A percentile compares a stretch with the other conserved stretches of the same genome.
Evolutionary conservation across 2,888 invertebrate genomes (phyloP).

Genomic region (Pardosa pseudoannulata): DNA sequence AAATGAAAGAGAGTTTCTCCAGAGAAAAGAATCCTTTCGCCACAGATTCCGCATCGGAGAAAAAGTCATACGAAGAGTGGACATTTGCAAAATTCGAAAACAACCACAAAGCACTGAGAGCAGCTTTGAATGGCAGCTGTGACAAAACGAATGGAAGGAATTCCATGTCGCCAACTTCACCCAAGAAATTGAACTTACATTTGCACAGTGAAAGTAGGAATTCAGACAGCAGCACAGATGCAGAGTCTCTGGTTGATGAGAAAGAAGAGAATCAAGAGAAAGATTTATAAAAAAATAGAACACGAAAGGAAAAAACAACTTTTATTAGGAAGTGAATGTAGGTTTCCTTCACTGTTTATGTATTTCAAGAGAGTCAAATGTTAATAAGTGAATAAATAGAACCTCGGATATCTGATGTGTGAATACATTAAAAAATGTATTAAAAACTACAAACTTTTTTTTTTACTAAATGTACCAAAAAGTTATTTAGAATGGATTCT

Average conservation of each 20-base stretch:
- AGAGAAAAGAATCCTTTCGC: too few relatives aligned
- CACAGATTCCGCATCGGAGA: not conserved
- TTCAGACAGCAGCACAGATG: constrained; percentile 23
- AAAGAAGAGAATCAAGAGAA: not conserved
- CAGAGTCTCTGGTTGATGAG: constrained; percentile 21
- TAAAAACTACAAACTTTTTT: too few relatives aligned
- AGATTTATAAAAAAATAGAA: not conserved
- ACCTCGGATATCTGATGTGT: too few relatives aligned
- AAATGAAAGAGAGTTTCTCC: not conserved
- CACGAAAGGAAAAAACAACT: too few relatives aligned
- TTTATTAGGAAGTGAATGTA: too few relatives aligned
- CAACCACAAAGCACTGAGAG: not conserved
- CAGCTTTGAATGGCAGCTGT: constrained; percentile 1
- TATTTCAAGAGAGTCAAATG: too few relatives aligned
- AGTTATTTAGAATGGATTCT: too few relatives aligned
- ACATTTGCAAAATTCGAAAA: not conserved
- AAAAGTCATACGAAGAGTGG: not conserved
- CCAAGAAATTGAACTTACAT: not conserved
- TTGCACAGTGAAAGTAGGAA: not conserved
- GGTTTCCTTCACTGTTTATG: too few relatives aligned
- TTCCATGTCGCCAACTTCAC: not conserved
- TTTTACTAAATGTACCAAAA: too few relatives aligned
- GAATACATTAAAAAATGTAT: too few relatives aligned
- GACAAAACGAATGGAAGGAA: not conserved
- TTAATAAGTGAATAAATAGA: too few relatives aligned